A percentile compares a stretch with the other conserved stretches of the same genome.
Conservation (phyloP, 2,888 invertebrate genomes). For the Brachyptera risi region DNA sequence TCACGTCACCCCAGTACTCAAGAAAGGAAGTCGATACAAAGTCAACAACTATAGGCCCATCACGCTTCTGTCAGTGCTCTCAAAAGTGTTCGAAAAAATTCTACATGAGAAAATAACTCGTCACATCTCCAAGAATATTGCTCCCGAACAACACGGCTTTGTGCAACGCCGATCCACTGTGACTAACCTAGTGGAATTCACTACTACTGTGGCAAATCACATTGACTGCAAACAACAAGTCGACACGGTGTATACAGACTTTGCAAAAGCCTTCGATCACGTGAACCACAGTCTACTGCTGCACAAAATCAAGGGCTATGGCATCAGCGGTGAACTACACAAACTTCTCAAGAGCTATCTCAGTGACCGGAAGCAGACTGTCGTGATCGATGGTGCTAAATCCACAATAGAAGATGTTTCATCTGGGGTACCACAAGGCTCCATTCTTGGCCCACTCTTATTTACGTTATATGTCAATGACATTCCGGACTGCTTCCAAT, state of each 20-base stretch:
- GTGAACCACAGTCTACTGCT: not conserved
- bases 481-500: not conserved
- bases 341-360: not conserved
- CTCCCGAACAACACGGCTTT: slow-evolving; percentile 1
- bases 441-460: not conserved
- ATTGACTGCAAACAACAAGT: not conserved
- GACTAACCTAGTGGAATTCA: not conserved
- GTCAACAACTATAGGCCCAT: not conserved
- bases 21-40: not conserved
- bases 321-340: not conserved
- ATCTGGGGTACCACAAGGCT: slow-evolving; percentile 10
- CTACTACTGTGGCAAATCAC: not conserved
- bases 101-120: not conserved
- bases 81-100: not conserved
- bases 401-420: not conserved
- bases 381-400: not conserved
- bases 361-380: not conserved
- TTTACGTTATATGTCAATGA: slow-evolving; percentile 10
- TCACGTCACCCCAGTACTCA: not conserved
- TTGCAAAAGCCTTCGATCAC: not conserved
- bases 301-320: not conserved
- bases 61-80: not conserved
- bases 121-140: not conserved
- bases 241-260: slow-evolving; percentile 12
- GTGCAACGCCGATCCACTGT: not conserved